Evolutionary conservation across 2,888 invertebrate genomes (phyloP).

Genomic region (Leistus spinibarbis): DNA sequence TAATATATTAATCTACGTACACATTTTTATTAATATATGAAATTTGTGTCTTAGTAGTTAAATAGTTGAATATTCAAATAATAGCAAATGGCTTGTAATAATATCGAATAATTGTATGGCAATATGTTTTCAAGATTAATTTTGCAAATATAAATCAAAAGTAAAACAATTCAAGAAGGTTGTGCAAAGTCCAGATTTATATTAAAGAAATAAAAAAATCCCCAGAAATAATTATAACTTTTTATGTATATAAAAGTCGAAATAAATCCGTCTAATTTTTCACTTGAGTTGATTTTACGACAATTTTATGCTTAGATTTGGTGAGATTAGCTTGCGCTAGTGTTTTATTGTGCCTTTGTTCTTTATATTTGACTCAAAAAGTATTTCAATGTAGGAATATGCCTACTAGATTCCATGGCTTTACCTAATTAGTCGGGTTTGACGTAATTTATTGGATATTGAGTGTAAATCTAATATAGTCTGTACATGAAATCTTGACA

Average conservation of each 20-base stretch:
- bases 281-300: constrained; percentile 32
- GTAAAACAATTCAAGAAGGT: too few species aligned
- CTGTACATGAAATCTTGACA: constrained; percentile 26
- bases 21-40: too few species aligned
- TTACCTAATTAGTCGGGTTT: constrained; percentile 17
- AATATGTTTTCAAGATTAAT: too few species aligned
- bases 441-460: constrained; percentile 27
- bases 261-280: constrained; percentile 19
- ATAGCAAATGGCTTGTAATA: too few species aligned
- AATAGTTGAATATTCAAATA: too few species aligned
- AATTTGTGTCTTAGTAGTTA: too few species aligned
- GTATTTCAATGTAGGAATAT: too few species aligned
- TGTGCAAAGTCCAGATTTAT: too few species aligned
- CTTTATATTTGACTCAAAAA: not conserved
- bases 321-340: constrained; percentile 24
- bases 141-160: too few species aligned
- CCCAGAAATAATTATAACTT: not conserved
- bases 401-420: not conserved
- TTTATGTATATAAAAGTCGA: not conserved
- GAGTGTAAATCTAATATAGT: constrained; percentile 31
- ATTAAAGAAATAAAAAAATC: too few species aligned
- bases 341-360: constrained; percentile 27
- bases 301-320: constrained; percentile 30
- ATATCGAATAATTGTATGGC: too few species aligned
- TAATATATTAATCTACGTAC: too few species aligned